Evolutionary conservation across 2,797 vertebrate genomes (phyloP), one percentile per base, ranked within the genome.

Genomic region (Tenualosa ilisha): DNA sequence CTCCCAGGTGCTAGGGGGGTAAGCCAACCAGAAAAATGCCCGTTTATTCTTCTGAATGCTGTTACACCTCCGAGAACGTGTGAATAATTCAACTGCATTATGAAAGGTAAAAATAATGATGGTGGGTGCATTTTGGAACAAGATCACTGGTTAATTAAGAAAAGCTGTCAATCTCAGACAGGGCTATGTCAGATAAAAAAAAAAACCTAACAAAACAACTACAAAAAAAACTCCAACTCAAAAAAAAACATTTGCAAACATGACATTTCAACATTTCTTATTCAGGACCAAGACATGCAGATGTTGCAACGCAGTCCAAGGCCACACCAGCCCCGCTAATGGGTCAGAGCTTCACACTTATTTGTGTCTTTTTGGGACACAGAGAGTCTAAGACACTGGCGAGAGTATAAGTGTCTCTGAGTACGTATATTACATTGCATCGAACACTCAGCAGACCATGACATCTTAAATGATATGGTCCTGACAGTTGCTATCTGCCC

Each of bases 1-100:
- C n/a, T 87, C 72, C 72, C 84, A 85, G 75, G 72, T 65, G 68
- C 26, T 5, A 50, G 87, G 43, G 72, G 85, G 82, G 81, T 84
- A 86, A 85, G 31, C 13, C 68, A 72, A 40, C 26, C 15, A 31
- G 31, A 31, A 65, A 72, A 40, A 72, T 40, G 31, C 0, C 12
- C 15, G 2, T 72, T 56, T 56, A 20, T 56, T 20, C 31, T 68
- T 68, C 17, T 61, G 8, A 26, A 31, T 24, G 26, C 65, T 43
- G 31, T 75, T 15, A 31, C 61, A 3, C 65, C 17, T 40, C 65
- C 15, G 17, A 12, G 13, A 37, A 37, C 72, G 22, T 46, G 37
- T 22, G 40, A 79, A 79, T 79, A 79, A 46, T 43, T 79, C 37
- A 72, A 15, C 31, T 12, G 65, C 6, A 72, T n/a, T 68, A 75